Evolutionary conservation across 2,797 vertebrate species (phyloP).

Genomic region (Allobates femoralis): DNA sequence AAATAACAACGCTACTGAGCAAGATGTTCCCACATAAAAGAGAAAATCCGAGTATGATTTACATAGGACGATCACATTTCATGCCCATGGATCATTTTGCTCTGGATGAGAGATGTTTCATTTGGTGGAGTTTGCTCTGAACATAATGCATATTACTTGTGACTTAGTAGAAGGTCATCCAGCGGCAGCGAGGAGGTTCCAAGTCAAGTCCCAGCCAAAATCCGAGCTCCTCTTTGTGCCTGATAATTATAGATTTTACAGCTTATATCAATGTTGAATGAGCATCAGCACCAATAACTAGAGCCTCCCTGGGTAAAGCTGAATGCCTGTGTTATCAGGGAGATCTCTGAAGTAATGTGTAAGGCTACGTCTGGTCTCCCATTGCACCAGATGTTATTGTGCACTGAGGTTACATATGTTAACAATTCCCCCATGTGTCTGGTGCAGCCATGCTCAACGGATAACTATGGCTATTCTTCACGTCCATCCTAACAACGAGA

Average conservation of each 20-base stretch:
- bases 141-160: conserved; percentile 17
- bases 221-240: not conserved
- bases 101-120: not conserved
- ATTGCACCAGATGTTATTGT: conserved; percentile 11
- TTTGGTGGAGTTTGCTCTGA: conserved; percentile 9
- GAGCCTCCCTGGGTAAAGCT: not conserved
- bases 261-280: not conserved
- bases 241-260: not conserved
- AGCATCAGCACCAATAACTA: not conserved
- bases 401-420: not conserved
- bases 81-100: not conserved
- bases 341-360: not conserved
- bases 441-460: not conserved
- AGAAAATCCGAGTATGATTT: not conserved
- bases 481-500: not conserved
- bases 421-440: conserved; percentile 1
- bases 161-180: conserved; percentile 4
- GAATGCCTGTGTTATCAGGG: not conserved
- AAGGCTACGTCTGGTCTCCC: not conserved
- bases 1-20: not conserved
- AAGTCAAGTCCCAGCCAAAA: not conserved
- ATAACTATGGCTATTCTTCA: not conserved
- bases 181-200: not conserved
- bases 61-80: not conserved
- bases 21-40: conserved; percentile 17